Base-by-base conservation (phyloP, 2,888 invertebrate genomes). In the Siphonodentalium dalli region DNA sequence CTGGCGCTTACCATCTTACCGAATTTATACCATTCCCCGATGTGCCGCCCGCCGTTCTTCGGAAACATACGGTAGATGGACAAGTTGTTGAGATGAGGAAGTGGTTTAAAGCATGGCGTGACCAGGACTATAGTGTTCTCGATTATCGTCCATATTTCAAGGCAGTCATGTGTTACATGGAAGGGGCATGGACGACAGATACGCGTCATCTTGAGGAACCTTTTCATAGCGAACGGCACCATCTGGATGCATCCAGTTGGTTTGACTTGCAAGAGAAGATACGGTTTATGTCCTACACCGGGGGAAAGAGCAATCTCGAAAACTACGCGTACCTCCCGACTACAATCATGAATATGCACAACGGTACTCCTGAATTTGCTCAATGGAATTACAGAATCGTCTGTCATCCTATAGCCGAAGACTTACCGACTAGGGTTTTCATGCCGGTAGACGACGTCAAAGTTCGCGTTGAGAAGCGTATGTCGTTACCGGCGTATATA, bases 351-450 rank as follows among this genome's bases (percentile, higher is more conserved):
- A 63, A 65, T 29, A 57, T 68, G 1, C 43, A 54, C 3, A 63
- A 65, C 39, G 65, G 65, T 8, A 59, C 56, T 11, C 60, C 67
- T 2, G 61, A 65, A 21, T 67, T 61, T 27, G 69, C 72, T 11
- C 72, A 72, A 35, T 72, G 72, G 72, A 72, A 71, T 52, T 72
- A 72, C 62, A 60, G 66, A 51, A 71, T 71, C 28, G 38, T 58
- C 1, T 68, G 66, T 31, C 67, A 69, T 48, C 66, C 66, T 27
- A 15, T 69, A 21, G 56, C 60, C 3, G 20, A 47, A 13, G 60
- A 66, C 26, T 40, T 71, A 8, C 66, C 63, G 9, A 21, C 54
- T 1, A 29, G 27, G 8, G 43, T 49, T 5, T 57, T 69, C n/a
- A 21, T 26, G n/a, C 35, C 57, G 13, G 39, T 58, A 15, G 68